Evolutionary conservation across 1,140 invertebrate species (phyloP).

Genomic region (Rhopalosiphum maidis): DNA sequence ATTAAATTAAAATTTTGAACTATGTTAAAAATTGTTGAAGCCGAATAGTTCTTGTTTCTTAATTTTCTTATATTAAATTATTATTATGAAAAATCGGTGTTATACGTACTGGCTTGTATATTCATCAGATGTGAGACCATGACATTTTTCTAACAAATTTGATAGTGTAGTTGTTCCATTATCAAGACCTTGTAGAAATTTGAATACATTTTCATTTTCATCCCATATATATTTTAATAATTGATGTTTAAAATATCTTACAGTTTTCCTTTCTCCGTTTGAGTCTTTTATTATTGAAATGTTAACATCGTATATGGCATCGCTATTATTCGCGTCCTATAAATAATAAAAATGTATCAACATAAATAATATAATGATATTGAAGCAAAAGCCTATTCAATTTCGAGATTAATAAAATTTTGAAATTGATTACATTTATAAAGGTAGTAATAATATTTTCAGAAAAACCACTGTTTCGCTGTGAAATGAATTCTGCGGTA

Average conservation of each 20-base stretch:
- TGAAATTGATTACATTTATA: background rate
- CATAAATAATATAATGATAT: background rate
- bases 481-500: background rate
- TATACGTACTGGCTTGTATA: conserved; percentile 36
- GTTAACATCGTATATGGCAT: conserved; percentile 4
- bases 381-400: background rate
- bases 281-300: background rate
- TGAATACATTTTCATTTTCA: conserved; percentile 46
- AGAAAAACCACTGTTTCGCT: background rate
- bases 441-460: background rate
- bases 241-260: conserved; percentile 58
- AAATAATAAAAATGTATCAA: background rate
- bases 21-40: background rate
- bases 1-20: background rate
- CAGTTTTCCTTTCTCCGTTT: conserved; percentile 18
- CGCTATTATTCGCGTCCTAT: conserved; percentile 17
- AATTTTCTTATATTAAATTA: background rate
- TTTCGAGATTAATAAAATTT: background rate
- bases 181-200: conserved; percentile 52
- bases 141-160: conserved; percentile 56
- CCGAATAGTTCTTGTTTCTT: background rate
- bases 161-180: conserved; percentile 51
- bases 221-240: conserved; percentile 56
- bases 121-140: conserved; percentile 52
- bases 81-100: background rate